Base-by-base conservation (phyloP, 1,140 invertebrate genomes). In the Trachymyrmex septentrionalis region DNA sequence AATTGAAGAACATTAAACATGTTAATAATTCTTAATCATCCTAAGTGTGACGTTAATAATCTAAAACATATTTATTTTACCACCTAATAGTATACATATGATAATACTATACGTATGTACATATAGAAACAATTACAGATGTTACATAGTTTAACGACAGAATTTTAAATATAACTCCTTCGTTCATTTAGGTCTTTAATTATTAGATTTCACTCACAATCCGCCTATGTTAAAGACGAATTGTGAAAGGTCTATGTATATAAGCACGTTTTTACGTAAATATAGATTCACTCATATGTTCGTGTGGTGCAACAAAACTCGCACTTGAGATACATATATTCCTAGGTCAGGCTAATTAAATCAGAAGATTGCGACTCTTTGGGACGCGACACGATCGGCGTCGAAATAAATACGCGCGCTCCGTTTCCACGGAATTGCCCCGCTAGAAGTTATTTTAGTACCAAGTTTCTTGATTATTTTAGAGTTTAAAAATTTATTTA, bases 331-430 rank as follows among this genome's bases (percentile, higher is more conserved):
- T 57, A 50, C 50, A 73, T 73, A 75, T 75, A 75, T 59, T 75
- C 38, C 57, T 77, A 77, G 38, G 57, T 77, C 57, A 77, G 55
- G n/a, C 57, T 77, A 77, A 77, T 77, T 77, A 77, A 77, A 77
- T 77, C 34, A 63, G 75, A 38, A 77, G 75, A 77, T 77, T 77
- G 63, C 9, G 16, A 77, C 57, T 77, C 21, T 38, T 77, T 44
- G 21, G 24, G 55, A 63, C 24, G n/a, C 57, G 53, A 73, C 53
- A 21, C 34, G 55, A 77, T 38, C 0, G 55, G 16, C 57, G 75
- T 16, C 57, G 24, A 77, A 38, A 77, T 63, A 63, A 77, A 63
- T 44, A 34, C 3, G 21, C 34, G 55, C 55, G 21, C 7, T 59
- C 30, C n/a, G 21, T 77, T 77, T 63, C 21, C 4, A 77, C 38